Evolutionary conservation across 2,797 vertebrate species (phyloP), one percentile per base, ranked within the genome.

Genomic region (Oryzias dopingdopingensis): DNA sequence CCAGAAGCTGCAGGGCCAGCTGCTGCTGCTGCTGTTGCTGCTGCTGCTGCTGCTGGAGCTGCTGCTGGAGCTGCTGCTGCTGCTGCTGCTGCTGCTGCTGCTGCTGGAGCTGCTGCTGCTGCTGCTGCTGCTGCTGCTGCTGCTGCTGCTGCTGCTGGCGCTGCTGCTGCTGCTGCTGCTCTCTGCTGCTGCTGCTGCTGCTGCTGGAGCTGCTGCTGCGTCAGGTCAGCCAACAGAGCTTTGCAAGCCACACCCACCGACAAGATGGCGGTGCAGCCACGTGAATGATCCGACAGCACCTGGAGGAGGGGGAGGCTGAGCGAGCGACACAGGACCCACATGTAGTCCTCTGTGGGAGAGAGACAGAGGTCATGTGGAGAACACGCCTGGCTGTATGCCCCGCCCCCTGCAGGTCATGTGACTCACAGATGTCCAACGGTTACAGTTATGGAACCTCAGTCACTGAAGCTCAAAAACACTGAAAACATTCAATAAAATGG

Each of bases 311-410:
- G 45, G 52, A 72, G 26, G 29, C 86, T 86, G 61, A 89, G 86
- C 52, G 80, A 91, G 20, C 5, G 72, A 58, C 49, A 73, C 59
- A 94, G 65, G 10, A 94, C 67, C 67, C 88, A 89, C 58, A 93
- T 58, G 50, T 80, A 88, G 81, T 94, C 89, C 62, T 90, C 90
- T 93, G 82, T 50, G 10, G 52, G 32, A 72, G 23, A 57, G 62
- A 71, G 15, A 15, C 8, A 42, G 22, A 42, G 4, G 5, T 40
- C 14, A 22, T 15, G n/a, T 7, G 18, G 43, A 45, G 18, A n/a
- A 22, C 20, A 22, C 17, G 10, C n/a, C 8, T 7, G 44, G 12
- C 5, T 8, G 26, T 29, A 1, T 29, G 5, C 7, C 5, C 26
- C 26, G 26, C 26, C 26, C 26, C 26, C 26, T 29, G 26, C 26